phyloP scores from a whole-genome alignment of 2,888 invertebrate species.

The Onchidella celtica region DNA sequence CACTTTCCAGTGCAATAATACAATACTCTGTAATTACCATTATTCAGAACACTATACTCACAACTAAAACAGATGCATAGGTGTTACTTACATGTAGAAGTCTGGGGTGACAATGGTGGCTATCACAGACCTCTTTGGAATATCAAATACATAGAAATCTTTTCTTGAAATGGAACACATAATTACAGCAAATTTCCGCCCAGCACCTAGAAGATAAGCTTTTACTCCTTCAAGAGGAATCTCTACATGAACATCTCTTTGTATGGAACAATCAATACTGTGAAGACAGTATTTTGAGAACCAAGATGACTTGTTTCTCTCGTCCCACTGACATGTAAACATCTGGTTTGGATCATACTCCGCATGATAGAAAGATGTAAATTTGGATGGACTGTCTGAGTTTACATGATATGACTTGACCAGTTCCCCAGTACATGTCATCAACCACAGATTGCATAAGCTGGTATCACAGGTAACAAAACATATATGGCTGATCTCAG shows the following conservation, averaged over 20 bases:
- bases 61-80: no score
- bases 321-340: constrained; percentile 39
- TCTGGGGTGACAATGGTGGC: constrained; percentile 43
- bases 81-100: constrained; percentile 44
- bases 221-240: constrained; percentile 21
- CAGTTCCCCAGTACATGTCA: constrained; percentile 11
- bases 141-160: constrained; percentile 44
- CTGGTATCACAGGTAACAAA: constrained; percentile 42
- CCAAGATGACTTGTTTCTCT: constrained; percentile 19
- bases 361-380: constrained; percentile 38
- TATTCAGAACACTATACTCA: no score
- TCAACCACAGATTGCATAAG: constrained; percentile 22
- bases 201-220: constrained; percentile 43
- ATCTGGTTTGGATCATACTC: constrained; percentile 30
- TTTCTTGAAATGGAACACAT: constrained; percentile 49
- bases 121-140: constrained; percentile 30
- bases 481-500: neutral
- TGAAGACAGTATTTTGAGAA: constrained; percentile 24
- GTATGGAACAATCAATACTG: neutral
- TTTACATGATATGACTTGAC: constrained; percentile 1
- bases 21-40: no score
- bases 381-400: constrained; percentile 16
- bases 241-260: constrained; percentile 19
- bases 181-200: constrained; percentile 39
- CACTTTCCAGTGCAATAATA: no score